Evolutionary conservation across 2,888 invertebrate genomes (phyloP), one percentile per base, ranked within the genome.

Genomic region (Iselma pallidipennis): DNA sequence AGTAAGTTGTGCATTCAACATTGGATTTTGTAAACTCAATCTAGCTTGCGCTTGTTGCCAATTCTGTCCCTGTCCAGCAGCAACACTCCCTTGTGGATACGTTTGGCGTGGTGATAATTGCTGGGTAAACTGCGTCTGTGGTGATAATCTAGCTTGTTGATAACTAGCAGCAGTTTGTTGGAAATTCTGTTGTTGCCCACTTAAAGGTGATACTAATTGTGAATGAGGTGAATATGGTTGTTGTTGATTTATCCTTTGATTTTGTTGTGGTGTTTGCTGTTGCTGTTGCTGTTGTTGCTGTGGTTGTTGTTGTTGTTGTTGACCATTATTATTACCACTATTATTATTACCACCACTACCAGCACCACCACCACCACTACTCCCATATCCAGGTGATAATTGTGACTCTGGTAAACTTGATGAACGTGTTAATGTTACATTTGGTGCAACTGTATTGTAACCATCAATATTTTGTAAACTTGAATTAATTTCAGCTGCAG

Each of bases 1-100:
- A 78, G 90, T 90, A 74, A 93, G 84, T 82, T 93, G 93, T 72
- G 92, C 91, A 83, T 90, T 92, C 75, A 95, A 86, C 94, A 95
- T 94, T 28, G 95, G 93, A 83, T 95, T 94, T 81, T 94, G 90
- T 62, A 89, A 84, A 59, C 87, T 87, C 72, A 91, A 84, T 80
- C 89, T 85, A 60, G 81, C 81, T 73, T 80, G 86, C 68, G 77
- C 73, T 69, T 82, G 82, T 65, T 81, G 81, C 76, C 82, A 82
- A 49, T 72, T 64, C 54, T 64, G 64, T 21, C 57, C 57, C 37
- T 60, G 60, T 10, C 45, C 45, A 45, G 45, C 51, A 48, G 7
- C 28, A 21, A 51, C 55, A 21, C 45, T 21, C 14, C 67, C 72
- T 66, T 79, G 78, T 4, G 77, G 73, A 64, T 78, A 80, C 14